Evolutionary conservation across 2,113 vertebrate species (phyloP).

Genomic region (Rhinolophus ferrumequinum): DNA sequence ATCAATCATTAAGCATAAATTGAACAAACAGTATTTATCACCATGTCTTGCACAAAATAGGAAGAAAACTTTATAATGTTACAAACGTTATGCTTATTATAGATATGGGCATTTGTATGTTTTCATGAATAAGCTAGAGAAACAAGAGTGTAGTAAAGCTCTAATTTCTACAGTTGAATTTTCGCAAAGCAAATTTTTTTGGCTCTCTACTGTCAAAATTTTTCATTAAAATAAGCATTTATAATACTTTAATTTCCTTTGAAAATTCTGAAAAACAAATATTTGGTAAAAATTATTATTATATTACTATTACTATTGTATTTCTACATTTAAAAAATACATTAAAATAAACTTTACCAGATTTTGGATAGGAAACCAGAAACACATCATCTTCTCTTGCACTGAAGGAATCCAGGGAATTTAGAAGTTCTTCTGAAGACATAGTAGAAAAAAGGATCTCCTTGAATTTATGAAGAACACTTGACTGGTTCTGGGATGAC

Average conservation of each 20-base stretch:
- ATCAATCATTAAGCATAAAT: neutral
- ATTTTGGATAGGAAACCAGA: conserved; percentile 88
- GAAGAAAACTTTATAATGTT: neutral
- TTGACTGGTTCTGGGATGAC: neutral
- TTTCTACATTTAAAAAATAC: neutral
- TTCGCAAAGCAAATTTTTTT: neutral
- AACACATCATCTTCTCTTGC: conserved; percentile 87
- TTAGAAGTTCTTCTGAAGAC: conserved; percentile 84
- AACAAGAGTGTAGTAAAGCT: neutral
- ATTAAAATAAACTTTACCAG: conserved; percentile 81
- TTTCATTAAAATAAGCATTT: neutral
- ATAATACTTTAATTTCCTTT: neutral
- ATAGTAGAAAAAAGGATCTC: conserved; percentile 82
- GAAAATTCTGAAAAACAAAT: neutral
- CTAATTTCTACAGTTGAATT: conserved; percentile 1
- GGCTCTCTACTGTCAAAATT: neutral
- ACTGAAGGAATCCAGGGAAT: conserved; percentile 82
- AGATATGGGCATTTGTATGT: neutral
- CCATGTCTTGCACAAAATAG: neutral
- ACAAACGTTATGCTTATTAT: neutral
- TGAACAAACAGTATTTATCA: neutral
- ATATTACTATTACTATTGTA: neutral
- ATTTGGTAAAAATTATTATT: neutral
- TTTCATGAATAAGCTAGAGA: neutral
- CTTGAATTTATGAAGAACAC: conserved; percentile 82